Conservation (phyloP, 2,797 vertebrate species). For the Myiotriccus ornatus region DNA sequence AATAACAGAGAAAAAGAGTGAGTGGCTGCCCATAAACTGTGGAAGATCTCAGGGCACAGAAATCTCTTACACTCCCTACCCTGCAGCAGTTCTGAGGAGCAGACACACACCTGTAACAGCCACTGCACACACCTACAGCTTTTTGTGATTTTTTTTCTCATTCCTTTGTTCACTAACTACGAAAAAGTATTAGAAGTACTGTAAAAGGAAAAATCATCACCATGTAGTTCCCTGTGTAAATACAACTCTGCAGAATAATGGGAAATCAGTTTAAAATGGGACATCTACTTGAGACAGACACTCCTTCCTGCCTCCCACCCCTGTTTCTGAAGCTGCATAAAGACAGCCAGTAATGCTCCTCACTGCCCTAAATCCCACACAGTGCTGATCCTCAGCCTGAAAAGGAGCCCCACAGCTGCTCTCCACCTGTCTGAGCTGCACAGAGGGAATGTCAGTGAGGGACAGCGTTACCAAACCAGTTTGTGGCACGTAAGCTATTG, state of each 20-base stretch:
- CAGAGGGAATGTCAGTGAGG: neutral
- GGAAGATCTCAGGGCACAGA: neutral
- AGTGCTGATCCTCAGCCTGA: neutral
- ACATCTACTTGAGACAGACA: neutral
- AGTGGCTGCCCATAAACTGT: neutral
- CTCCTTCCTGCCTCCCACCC: neutral
- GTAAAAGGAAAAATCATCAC: neutral
- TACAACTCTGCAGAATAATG: neutral
- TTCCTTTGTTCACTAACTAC: neutral
- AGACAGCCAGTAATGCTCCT: neutral
- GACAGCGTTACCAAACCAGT: neutral
- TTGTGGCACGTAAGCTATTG: fast-evolving
- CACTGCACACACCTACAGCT: neutral
- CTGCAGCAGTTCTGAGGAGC: neutral
- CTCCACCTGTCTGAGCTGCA: neutral
- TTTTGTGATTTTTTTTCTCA: neutral
- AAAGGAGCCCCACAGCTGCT: neutral
- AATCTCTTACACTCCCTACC: neutral
- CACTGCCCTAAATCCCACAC: neutral
- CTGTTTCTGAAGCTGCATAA: neutral
- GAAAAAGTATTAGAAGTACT: neutral
- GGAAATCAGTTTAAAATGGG: neutral
- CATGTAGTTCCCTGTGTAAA: neutral
- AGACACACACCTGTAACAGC: neutral
- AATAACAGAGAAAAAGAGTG: neutral